Base-by-base conservation (phyloP, 2,888 invertebrate genomes). In the Petrophora chlorosata region DNA sequence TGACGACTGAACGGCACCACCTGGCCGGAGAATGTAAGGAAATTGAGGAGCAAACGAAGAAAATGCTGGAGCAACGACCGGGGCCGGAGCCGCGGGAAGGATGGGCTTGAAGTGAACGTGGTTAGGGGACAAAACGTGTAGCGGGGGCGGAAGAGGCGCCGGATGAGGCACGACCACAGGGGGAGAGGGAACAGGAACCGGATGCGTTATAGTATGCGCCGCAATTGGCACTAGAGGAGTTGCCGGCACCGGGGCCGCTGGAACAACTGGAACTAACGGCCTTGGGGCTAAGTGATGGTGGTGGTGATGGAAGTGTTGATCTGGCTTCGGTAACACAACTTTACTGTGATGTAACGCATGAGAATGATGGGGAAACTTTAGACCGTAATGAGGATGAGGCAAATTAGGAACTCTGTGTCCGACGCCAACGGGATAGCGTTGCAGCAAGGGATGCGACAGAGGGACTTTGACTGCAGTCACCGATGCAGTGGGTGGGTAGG, bases 401-500 rank as follows among this genome's bases (percentile, higher is more conserved):
- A 80, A 73, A 15, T 42, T 30, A 0, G 82, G 82, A 0, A 80
- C 75, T 57, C 66, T 79, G 45, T 88, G 88, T 2, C 85, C 85
- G 1, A 79, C 80, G 1, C 79, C 76, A 2, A 79, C 72, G 1
- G 87, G 89, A 16, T 77, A 82, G 2, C 74, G 76, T 0, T 67
- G 69, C 5, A 73, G 56, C 8, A 79, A 57, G 13, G 83, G 87
- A 48, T 80, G 79, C 3, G 67, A 61, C 3, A 90, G 63, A 2
- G 90, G 90, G 25, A 88, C 87, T 59, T 89, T 91, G 1, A 90
- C 87, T 3, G 85, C 81, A 3, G 86, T 74, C 0, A 86, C 88
- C 0, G 88, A 69, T 0, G 90, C 83, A 0, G 90, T 80, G 0
- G 90, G 86, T 0, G 90, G 91, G 54, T 91, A 91, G 1, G 82